Conservation (phyloP, 2,797 vertebrate genomes). For the Gallinago nigripennis region DNA sequence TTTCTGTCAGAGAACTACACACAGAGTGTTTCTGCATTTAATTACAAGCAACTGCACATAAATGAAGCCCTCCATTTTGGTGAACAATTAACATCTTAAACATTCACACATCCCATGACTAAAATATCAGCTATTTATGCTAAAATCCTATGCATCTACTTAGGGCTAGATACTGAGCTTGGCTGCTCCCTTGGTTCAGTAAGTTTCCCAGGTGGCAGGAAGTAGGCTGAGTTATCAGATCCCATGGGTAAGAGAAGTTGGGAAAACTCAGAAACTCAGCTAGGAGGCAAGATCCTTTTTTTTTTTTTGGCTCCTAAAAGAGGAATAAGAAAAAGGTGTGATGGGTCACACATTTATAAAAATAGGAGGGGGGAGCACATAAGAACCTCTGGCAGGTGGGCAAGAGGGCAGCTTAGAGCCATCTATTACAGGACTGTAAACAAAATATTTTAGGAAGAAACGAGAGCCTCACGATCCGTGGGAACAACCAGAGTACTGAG, state of each 20-base stretch:
- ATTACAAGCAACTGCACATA: conserved; percentile 42
- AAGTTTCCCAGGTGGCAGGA: background rate
- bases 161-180: background rate
- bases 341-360: background rate
- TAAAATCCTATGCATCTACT: background rate
- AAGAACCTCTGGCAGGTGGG: background rate
- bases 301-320: background rate
- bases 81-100: background rate
- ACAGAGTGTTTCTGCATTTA: background rate
- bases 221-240: background rate
- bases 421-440: background rate
- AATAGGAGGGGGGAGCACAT: background rate
- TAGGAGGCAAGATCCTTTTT: background rate
- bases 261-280: background rate
- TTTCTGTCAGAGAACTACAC: background rate
- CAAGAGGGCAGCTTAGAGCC: background rate
- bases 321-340: background rate
- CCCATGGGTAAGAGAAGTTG: background rate
- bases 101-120: background rate
- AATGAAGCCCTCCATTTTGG: background rate
- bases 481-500: background rate
- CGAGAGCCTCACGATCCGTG: fast-evolving
- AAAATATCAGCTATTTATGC: background rate
- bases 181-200: background rate
- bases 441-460: background rate